phyloP scores from a whole-genome alignment of 2,888 invertebrate genomes.

The Polymixis flavicincta region DNA sequence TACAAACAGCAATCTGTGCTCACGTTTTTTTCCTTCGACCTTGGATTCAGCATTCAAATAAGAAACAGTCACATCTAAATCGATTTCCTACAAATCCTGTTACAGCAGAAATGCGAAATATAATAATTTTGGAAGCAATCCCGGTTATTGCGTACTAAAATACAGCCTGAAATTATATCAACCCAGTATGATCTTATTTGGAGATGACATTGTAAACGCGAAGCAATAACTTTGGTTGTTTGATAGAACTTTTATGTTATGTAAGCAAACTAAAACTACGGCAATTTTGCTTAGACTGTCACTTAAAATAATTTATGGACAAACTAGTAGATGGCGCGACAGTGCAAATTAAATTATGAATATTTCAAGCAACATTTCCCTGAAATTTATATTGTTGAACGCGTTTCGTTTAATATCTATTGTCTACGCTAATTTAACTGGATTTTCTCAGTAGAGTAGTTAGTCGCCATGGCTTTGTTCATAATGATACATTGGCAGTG shows the following conservation, averaged over 20 bases:
- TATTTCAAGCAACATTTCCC: slow-evolving; percentile 1
- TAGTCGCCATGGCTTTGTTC: no score
- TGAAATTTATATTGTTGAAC: slow-evolving; percentile 9
- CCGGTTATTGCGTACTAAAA: slow-evolving; percentile 7
- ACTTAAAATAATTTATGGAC: neutral
- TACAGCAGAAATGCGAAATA: neutral
- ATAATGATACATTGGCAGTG: neutral
- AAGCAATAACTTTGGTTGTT: neutral
- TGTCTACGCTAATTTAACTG: neutral
- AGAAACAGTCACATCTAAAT: slow-evolving; percentile 1
- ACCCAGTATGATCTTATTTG: slow-evolving; percentile 7
- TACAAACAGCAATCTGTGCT: no score
- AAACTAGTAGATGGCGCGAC: neutral
- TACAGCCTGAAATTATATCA: slow-evolving; percentile 1
- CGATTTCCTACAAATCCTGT: neutral
- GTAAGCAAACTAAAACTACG: slow-evolving; percentile 14
- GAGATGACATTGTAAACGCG: slow-evolving; percentile 6
- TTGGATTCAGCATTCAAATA: neutral
- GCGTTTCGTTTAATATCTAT: neutral
- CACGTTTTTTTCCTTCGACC: neutral
- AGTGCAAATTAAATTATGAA: slow-evolving; percentile 24
- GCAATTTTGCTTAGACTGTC: neutral
- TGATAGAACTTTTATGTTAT: slow-evolving; percentile 1
- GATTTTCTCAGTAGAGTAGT: neutral
- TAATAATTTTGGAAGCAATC: slow-evolving; percentile 6